Base-by-base conservation (phyloP, 2,797 vertebrate species). In the Lepilemur ruficaudatus region DNA sequence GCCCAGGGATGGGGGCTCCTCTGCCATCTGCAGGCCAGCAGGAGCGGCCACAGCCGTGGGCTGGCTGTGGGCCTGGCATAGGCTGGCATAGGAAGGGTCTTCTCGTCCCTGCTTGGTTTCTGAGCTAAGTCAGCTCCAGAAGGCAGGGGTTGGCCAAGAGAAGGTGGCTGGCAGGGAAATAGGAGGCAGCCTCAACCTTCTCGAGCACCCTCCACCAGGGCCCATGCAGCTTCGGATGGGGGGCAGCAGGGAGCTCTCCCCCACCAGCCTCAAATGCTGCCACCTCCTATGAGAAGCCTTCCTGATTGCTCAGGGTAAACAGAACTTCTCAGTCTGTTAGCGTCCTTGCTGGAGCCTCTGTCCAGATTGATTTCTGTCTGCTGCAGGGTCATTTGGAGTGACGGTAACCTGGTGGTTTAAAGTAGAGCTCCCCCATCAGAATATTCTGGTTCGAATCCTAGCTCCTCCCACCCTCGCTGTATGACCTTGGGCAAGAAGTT, bases 11-110 rank as follows among this genome's bases (percentile, higher is more conserved):
- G 32, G 38, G 52, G 63, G 5, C 61, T 72, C 55, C 55, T 43
- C 12, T 61, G 73, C 61, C 55, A 73, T 28, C 65, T 69, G 79
- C 13, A 32, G 65, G 69, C 81, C 32, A 43, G 88, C 52, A 23
- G 90, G 79, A 91, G 55, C 59, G 70, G 76, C 25, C 50, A 4
- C 20, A 25, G 83, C n/a, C 69, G 52, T 7, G 12, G 69, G 41
- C 92, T 83, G 96, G 94, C 91, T 46, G 15, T 2, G 8, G 23
- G 67, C 73, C 93, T 88, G 75, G 32, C 52, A 28, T 13, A 30
- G 35, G n/a, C 23, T 17, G 76, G 70, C 82, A 63, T 35, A 28
- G 82, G 78, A 81, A 87, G 43, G 72, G 69, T n/a, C 72, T 80
- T 52, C 41, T 88, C 4, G 3, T 81, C 85, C 6, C 23, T 61